These are phyloP conservation scores for Beris morrisii DNA, from an alignment of 2,888 invertebrate genomes.

Conservation along the genomic window DNA sequence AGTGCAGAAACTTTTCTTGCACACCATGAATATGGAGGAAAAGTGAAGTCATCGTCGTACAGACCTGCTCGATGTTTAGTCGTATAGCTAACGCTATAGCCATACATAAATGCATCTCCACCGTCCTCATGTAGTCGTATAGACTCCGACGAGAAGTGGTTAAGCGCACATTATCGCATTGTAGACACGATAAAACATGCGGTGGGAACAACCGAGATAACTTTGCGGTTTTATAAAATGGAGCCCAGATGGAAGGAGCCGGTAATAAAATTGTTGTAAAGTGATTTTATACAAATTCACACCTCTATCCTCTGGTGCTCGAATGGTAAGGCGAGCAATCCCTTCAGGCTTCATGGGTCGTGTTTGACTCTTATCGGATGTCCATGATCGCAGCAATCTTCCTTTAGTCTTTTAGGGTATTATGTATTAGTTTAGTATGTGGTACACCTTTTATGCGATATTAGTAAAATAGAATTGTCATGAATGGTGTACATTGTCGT, in stretches of 20 bases:
- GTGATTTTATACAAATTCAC: slow-evolving; percentile 36
- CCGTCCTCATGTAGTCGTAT: background rate
- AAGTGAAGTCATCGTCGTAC: too few relatives aligned
- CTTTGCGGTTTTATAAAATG: slow-evolving; percentile 34
- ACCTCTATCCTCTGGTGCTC: slow-evolving; percentile 9
- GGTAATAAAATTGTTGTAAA: slow-evolving; percentile 37
- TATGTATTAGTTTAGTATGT: too few relatives aligned
- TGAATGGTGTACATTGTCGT: too few relatives aligned
- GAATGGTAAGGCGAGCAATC: background rate
- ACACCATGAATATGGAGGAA: too few relatives aligned
- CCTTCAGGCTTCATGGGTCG: background rate
- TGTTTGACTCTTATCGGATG: too few relatives aligned
- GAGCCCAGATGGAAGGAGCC: slow-evolving; percentile 31
- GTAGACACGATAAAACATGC: slow-evolving; percentile 36
- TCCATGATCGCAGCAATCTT: too few relatives aligned
- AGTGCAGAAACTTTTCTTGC: too few relatives aligned
- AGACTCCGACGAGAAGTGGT: slow-evolving; percentile 17
- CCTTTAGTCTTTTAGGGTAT: too few relatives aligned
- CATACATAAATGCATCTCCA: background rate
- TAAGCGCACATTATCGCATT: slow-evolving; percentile 34
- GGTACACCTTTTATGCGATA: too few relatives aligned
- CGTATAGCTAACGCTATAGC: too few relatives aligned
- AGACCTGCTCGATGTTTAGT: too few relatives aligned
- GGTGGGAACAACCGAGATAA: slow-evolving; percentile 35
- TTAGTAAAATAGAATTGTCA: too few relatives aligned